phyloP scores from a whole-genome alignment of 2,113 vertebrate genomes.

The Anas platyrhynchos region DNA sequence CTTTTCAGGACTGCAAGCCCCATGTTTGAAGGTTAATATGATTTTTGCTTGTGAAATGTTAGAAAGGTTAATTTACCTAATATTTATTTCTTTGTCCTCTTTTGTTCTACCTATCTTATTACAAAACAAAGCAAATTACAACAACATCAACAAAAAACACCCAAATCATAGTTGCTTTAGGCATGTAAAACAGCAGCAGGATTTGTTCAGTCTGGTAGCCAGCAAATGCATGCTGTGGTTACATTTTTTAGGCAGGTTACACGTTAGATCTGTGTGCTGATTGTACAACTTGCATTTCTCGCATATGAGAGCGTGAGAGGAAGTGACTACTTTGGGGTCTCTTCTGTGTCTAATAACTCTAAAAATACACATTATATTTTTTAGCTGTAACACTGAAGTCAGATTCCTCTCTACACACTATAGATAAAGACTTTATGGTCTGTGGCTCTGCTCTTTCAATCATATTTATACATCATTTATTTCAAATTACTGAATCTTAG shows the following conservation, averaged over 20 bases:
- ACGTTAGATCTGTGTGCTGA: background rate
- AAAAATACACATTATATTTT: background rate
- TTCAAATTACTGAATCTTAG: constrained; percentile 13
- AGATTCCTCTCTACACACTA: background rate
- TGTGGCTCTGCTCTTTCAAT: background rate
- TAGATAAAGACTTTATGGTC: background rate
- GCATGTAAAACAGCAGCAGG: background rate
- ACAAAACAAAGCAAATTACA: background rate
- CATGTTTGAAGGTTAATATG: background rate
- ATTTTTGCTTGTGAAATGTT: background rate
- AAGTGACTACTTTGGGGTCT: background rate
- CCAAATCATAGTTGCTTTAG: background rate
- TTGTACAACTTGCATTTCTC: background rate
- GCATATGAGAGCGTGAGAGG: background rate
- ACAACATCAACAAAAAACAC: background rate
- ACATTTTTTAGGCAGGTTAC: background rate
- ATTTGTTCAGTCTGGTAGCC: background rate
- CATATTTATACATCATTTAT: constrained; percentile 4
- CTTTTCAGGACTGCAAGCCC: background rate
- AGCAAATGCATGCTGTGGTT: background rate
- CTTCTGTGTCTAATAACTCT: background rate
- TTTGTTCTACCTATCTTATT: background rate
- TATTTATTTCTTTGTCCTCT: background rate
- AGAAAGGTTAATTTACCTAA: background rate
- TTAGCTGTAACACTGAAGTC: background rate